phyloP scores from a whole-genome alignment of 2,888 invertebrate genomes.

The Lithophane leautieri region DNA sequence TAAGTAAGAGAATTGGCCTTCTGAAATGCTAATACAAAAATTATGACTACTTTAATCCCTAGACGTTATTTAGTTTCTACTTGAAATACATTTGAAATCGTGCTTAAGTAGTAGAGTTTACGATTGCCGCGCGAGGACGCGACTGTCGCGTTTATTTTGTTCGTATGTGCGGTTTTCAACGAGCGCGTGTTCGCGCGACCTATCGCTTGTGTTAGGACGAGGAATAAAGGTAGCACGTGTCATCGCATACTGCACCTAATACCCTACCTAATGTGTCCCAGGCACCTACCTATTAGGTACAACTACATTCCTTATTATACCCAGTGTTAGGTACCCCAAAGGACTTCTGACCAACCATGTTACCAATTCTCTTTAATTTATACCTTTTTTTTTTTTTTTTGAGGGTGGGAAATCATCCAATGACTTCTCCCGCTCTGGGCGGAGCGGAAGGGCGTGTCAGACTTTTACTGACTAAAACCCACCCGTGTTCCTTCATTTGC shows the following conservation, averaged over 20 bases:
- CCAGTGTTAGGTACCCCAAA: not conserved
- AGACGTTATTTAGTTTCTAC: not conserved
- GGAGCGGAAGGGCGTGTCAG: no score
- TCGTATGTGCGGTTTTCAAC: not conserved
- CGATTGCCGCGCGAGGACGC: not conserved
- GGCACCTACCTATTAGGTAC: no score
- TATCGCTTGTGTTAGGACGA: not conserved
- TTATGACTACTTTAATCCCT: not conserved
- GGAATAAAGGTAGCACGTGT: not conserved
- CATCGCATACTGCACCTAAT: not conserved
- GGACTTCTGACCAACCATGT: not conserved
- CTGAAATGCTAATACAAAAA: not conserved
- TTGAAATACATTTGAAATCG: not conserved
- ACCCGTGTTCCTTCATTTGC: no score
- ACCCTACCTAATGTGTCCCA: no score
- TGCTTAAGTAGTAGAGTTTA: not conserved
- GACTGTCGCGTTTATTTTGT: not conserved
- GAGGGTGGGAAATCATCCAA: no score
- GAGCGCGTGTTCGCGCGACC: not conserved
- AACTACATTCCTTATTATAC: slow-evolving; percentile 1
- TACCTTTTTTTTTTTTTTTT: no score
- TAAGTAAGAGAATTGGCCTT: no score
- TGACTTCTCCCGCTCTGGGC: no score
- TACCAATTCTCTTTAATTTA: slow-evolving; percentile 11
- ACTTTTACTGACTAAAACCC: no score